These are phyloP conservation scores for Vicugna pacos DNA, from an alignment of 2,113 vertebrate genomes.

Conservation along the genomic window DNA sequence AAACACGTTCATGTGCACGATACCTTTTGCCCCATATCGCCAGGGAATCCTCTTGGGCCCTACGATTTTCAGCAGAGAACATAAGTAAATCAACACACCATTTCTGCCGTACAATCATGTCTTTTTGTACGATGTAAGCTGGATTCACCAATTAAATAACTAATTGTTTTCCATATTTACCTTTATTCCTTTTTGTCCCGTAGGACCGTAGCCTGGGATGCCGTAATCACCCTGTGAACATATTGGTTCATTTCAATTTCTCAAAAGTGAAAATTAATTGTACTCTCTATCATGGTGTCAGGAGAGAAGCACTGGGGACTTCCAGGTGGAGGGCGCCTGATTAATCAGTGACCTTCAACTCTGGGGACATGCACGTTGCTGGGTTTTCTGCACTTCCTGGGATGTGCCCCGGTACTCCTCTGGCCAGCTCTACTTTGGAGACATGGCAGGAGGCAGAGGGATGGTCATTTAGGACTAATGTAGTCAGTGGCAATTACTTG, in stretches of 20 bases:
- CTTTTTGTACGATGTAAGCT: not conserved
- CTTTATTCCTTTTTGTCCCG: constrained; percentile 84
- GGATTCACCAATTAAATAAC: not conserved
- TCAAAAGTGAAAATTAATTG: not conserved
- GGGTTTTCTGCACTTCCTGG: not conserved
- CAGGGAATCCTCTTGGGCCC: constrained; percentile 91
- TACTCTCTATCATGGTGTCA: not conserved
- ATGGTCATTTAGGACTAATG: not conserved
- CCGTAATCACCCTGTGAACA: constrained; percentile 85
- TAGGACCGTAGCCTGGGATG: constrained; percentile 72
- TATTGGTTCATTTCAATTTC: constrained; percentile 53
- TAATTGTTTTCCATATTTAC: constrained; percentile 74
- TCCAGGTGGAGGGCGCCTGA: not conserved
- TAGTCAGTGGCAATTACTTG: not conserved
- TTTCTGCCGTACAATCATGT: not conserved
- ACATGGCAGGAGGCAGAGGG: not conserved
- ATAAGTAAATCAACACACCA: not conserved
- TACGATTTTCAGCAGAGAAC: constrained; percentile 77
- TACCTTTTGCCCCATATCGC: constrained; percentile 90
- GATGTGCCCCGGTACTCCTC: not conserved
- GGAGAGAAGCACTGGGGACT: not conserved
- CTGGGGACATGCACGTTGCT: not conserved
- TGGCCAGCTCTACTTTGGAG: not conserved
- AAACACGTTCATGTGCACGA: constrained; percentile 12
- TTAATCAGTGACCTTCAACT: not conserved